Evolutionary conservation across 2,113 vertebrate species (phyloP).

Genomic region (Gambusia affinis): DNA sequence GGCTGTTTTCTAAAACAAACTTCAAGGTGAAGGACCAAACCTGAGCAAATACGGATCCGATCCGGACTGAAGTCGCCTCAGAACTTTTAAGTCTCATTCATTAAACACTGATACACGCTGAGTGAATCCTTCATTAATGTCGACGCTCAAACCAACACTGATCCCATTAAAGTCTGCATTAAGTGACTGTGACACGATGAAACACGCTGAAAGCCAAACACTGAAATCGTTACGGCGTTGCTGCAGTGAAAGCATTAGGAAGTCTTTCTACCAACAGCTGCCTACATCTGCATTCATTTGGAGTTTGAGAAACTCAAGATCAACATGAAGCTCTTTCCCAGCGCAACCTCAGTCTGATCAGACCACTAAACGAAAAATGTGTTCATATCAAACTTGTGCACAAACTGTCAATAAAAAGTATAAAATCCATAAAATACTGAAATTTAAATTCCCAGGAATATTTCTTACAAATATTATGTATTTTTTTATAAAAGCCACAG

Average conservation of each 20-base stretch:
- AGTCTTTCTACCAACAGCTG: not conserved
- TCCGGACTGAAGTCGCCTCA: not conserved
- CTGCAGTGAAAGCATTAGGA: not conserved
- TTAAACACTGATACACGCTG: not conserved
- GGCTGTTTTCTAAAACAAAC: not conserved
- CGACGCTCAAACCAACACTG: not conserved
- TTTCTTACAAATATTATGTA: no score
- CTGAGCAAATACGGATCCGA: not conserved
- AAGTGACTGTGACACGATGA: not conserved
- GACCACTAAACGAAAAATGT: no score
- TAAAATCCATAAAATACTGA: no score
- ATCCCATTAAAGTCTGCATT: slow-evolving; percentile 7
- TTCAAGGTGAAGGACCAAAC: not conserved
- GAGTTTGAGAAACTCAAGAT: no score
- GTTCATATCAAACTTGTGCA: not conserved
- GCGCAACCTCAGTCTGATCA: no score
- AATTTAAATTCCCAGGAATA: no score
- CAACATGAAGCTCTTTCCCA: no score
- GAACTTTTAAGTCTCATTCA: not conserved
- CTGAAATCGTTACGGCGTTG: not conserved
- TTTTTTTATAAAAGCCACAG: no score
- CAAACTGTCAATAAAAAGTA: no score
- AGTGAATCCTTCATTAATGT: not conserved
- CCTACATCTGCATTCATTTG: not conserved
- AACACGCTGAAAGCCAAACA: slow-evolving; percentile 1